Base-by-base conservation (phyloP, 1,140 invertebrate species). In the Lordiphosa mommai region DNA sequence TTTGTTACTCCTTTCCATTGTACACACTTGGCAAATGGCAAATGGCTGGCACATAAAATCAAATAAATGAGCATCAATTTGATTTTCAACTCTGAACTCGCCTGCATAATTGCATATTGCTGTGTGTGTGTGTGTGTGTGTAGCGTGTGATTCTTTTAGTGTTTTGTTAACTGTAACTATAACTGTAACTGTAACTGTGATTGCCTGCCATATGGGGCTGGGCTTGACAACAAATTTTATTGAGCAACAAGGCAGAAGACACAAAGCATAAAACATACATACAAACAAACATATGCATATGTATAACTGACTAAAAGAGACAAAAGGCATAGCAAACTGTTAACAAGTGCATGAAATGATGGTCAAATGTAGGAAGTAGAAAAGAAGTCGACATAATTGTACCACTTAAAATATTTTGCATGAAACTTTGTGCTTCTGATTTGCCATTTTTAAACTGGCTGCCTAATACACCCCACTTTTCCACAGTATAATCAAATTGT, bases 161-260 rank as follows among this genome's bases (percentile, higher is more conserved):
- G 72, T 76, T 77, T 53, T 82, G 58, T 57, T 60, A 61, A 76
- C 76, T 59, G 53, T 72, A 52, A 84, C 63, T 61, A 72, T 60
- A 55, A 74, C 60, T 61, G 77, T 60, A 57, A 74, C 76, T 58
- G 49, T 72, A 51, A 82, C 20, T 43, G 40, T 41, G 38, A 41
- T 41, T 41, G 38, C 63, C 56, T 61, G 67, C 64, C 63, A 61
- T 55, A 64, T 53, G 13, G 60, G 67, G 37, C 61, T 44, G 17
- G 27, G n/a, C 40, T 14, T 17, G 13, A 48, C 56, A 61, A 40
- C 77, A 84, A 23, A 68, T 37, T 72, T 84, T 77, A 84, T 84
- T 84, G 79, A 70, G 59, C 65, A 70, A 53, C 50, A 66, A 56
- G 47, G 37, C 14, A 40, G 17, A 33, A 52, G 41, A 58, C 30